Percentiles rank a stretch among this genome's conserved stretches.
Evolutionary conservation across 2,888 invertebrate genomes (phyloP).

Genomic region (Melitaea athalia): DNA sequence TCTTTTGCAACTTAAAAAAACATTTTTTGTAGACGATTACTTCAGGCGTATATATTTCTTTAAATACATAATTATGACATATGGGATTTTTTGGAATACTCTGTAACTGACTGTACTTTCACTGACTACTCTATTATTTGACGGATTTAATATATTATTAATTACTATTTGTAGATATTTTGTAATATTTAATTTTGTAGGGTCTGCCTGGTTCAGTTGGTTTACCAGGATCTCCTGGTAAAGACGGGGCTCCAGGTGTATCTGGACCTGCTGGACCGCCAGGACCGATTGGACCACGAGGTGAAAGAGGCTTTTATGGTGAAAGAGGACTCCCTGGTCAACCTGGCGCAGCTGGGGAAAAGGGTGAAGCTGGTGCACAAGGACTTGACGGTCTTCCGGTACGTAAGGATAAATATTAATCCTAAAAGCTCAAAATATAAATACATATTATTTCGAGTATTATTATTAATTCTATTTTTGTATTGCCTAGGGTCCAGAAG

Average conservation of each 20-base stretch:
- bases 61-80: too few relatives aligned
- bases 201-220: constrained; percentile 89
- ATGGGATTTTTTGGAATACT: too few relatives aligned
- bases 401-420: constrained; percentile 38
- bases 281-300: constrained; percentile 84
- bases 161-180: neutral
- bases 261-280: constrained; percentile 85
- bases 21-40: too few relatives aligned
- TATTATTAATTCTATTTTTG: constrained; percentile 1
- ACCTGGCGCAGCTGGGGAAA: constrained; percentile 84
- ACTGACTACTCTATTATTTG: too few relatives aligned
- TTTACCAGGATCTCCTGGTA: constrained; percentile 88
- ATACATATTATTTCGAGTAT: neutral
- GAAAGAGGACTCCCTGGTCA: constrained; percentile 87
- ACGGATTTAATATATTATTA: neutral
- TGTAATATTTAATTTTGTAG: constrained; percentile 56
- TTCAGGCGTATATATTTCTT: too few relatives aligned
- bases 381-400: constrained; percentile 87
- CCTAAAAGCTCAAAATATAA: constrained; percentile 2
- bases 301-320: constrained; percentile 88
- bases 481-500: constrained; percentile 83
- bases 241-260: constrained; percentile 89
- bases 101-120: too few relatives aligned
- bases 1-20: too few relatives aligned
- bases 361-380: constrained; percentile 85